phyloP scores from a whole-genome alignment of 2,888 invertebrate species.

The Bellardia pandia region DNA sequence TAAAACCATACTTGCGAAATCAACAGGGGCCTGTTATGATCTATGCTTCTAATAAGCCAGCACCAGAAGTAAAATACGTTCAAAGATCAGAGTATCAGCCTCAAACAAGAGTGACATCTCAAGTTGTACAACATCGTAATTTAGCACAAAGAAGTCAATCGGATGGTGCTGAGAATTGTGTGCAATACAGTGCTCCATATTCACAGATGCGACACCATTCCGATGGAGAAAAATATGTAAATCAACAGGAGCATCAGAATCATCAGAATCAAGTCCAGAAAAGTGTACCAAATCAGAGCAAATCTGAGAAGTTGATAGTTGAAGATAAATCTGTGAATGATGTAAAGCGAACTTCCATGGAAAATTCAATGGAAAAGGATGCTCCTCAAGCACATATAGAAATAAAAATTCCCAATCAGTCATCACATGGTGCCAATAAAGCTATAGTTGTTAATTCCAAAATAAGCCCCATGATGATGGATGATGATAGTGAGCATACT shows the following conservation, averaged over 20 bases:
- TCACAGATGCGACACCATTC: slow-evolving; percentile 79
- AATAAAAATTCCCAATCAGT: slow-evolving; percentile 77
- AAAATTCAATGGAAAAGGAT: slow-evolving; percentile 43
- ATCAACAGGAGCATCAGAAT: not conserved
- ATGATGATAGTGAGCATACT: slow-evolving; percentile 26
- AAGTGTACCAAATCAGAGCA: not conserved
- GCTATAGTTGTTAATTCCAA: slow-evolving; percentile 77
- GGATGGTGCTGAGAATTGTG: slow-evolving; percentile 30
- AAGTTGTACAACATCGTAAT: slow-evolving; percentile 60
- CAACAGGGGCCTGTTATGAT: slow-evolving; percentile 77
- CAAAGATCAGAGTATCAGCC: slow-evolving; percentile 57
- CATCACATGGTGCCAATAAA: slow-evolving; percentile 74
- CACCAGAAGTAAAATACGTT: slow-evolving; percentile 59
- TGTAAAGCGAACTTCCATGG: slow-evolving; percentile 15
- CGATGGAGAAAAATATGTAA: slow-evolving; percentile 69
- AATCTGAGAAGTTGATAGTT: slow-evolving; percentile 47
- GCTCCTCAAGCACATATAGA: slow-evolving; percentile 78
- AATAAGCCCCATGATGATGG: slow-evolving; percentile 75
- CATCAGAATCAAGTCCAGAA: not conserved
- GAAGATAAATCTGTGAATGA: slow-evolving; percentile 41
- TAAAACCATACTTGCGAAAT: slow-evolving; percentile 77
- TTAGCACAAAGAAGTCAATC: slow-evolving; percentile 44
- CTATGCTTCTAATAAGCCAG: slow-evolving; percentile 75
- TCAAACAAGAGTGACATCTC: slow-evolving; percentile 25
- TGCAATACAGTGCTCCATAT: slow-evolving; percentile 81